These are phyloP conservation scores for Apis dorsata DNA, from an alignment of 1,140 invertebrate genomes.

Conservation along the genomic window DNA sequence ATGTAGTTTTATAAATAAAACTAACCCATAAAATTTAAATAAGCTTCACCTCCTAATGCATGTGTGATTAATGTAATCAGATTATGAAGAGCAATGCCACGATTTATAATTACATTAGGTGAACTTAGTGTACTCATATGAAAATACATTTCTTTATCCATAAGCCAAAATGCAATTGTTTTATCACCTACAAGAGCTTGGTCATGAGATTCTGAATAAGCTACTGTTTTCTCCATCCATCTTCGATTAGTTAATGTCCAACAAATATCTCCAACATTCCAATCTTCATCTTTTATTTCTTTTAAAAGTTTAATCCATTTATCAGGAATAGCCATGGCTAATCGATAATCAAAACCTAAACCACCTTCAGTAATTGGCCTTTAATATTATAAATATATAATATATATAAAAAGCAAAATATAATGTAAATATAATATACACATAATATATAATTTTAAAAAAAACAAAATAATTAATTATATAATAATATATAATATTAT, in stretches of 20 bases:
- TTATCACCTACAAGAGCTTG: conserved; percentile 98
- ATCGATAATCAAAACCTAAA: conserved; percentile 97
- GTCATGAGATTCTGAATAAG: conserved; percentile 99
- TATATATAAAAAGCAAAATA: too few species aligned
- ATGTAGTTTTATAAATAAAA: conserved; percentile 4
- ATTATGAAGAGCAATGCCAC: conserved; percentile 98
- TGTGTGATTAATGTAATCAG: conserved; percentile 97
- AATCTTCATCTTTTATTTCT: conserved; percentile 93
- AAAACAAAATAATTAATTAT: too few species aligned
- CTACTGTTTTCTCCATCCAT: conserved; percentile 97
- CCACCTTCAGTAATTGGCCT: conserved; percentile 94
- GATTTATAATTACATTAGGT: conserved; percentile 88
- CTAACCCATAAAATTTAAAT: conserved; percentile 98
- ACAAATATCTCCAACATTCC: conserved; percentile 95
- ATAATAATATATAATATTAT: not conserved
- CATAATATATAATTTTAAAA: too few species aligned
- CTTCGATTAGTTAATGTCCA: conserved; percentile 97
- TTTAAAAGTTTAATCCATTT: conserved; percentile 98
- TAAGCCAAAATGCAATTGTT: conserved; percentile 99
- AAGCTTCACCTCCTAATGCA: conserved; percentile 96
- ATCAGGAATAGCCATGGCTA: conserved; percentile 99
- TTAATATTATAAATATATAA: not conserved
- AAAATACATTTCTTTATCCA: conserved; percentile 99
- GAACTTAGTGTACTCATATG: conserved; percentile 92
- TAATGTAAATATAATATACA: too few species aligned